Percentiles rank a stretch among this genome's conserved stretches.
phyloP scores from a whole-genome alignment of 2,888 invertebrate species.

The Magallana nippona region DNA sequence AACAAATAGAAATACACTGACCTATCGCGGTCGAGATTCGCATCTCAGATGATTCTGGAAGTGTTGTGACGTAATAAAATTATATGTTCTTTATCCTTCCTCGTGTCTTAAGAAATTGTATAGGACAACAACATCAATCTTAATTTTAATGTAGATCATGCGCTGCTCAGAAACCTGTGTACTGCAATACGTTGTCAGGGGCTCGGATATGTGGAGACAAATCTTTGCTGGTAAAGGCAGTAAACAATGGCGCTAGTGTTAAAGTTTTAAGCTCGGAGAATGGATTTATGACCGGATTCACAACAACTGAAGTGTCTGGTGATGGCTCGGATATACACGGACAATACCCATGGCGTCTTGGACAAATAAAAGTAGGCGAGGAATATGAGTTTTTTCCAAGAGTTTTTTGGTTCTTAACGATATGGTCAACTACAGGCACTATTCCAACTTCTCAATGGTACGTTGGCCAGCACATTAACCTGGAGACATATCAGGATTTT shows the following conservation, averaged over 20 bases:
- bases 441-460: conserved; percentile 32
- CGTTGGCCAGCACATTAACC: neutral
- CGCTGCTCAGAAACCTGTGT: neutral
- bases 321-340: neutral
- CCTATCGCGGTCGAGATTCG: too few relatives aligned
- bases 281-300: neutral
- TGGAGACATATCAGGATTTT: too few relatives aligned
- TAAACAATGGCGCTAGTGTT: conserved; percentile 23
- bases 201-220: neutral
- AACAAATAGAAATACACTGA: neutral
- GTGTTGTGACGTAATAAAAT: too few relatives aligned
- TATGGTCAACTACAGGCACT: conserved; percentile 36
- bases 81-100: conserved; percentile 20
- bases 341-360: conserved; percentile 24
- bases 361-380: neutral
- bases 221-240: neutral
- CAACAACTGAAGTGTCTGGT: conserved; percentile 10
- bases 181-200: conserved; percentile 34
- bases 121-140: too few relatives aligned
- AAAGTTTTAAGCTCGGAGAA: neutral
- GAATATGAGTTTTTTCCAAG: conserved; percentile 26
- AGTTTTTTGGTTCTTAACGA: conserved; percentile 36
- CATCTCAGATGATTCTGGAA: too few relatives aligned
- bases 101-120: neutral
- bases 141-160: neutral